Base-by-base conservation (phyloP, 2,113 vertebrate genomes). In the Syngnathoides biaculeatus region DNA sequence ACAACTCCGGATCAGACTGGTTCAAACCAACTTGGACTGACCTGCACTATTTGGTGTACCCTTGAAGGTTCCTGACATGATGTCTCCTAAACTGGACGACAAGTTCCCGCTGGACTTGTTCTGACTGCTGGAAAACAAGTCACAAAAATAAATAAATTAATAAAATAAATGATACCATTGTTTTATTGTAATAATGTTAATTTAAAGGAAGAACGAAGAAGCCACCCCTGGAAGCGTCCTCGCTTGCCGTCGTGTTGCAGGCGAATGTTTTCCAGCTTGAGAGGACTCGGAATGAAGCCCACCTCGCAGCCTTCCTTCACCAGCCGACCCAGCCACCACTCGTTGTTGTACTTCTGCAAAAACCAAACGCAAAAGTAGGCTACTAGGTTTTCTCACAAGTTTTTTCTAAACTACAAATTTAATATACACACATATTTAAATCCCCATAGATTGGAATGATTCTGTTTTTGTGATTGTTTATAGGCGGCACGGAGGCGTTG, bases 311-410 rank as follows among this genome's bases (percentile, higher is more conserved):
- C 97, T 69, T 99, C 97, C 83, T 99, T 99, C 42, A 99, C 96
- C 88, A 98, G 92, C 56, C 96, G 91, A 52, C 97, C 97, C 83
- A 99, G 98, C 97, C 97, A 99, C 97, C 97, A 99, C 89, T 99
- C 97, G 19, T 99, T 99, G 74, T 95, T 99, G 67, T 98, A 98
- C 76, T 99, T 99, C 97, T 99, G 88, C n/a, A 35, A 14, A 14
- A 55, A 14, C 0, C 19, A 27, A 5, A 57, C 14, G 27, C 17
- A 26, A 26, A 27, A 20, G 19, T 19, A 50, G 17, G 17, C 47
- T 7, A 20, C 22, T 15, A 5, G 26, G 26, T 17, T 20, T 47
- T 4, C 43, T 5, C 15, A n/a, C n/a, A n/a, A n/a, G n/a, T n/a
- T 35, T 35, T 35, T 35, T 35, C 30, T 35, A 3, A 35, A 35